Percentiles rank a stretch among this genome's conserved stretches.
Conservation (phyloP, 1,140 invertebrate species). For the Philopotamus ludificatus region DNA sequence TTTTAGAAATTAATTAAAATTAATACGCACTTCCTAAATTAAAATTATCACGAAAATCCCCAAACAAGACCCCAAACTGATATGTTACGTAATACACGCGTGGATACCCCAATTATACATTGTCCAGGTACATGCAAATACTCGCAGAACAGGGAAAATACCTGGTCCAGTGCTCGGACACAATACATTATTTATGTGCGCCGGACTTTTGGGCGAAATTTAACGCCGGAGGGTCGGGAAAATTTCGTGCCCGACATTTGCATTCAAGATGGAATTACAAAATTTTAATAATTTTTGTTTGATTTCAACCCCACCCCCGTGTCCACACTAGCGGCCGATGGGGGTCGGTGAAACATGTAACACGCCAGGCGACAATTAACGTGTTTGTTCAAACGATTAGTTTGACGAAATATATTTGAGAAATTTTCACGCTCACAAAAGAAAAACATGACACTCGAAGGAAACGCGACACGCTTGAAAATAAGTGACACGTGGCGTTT, state of each 20-base stretch:
- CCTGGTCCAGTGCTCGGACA: conserved; percentile 14
- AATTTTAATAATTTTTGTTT: background rate
- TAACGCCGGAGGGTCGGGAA: background rate
- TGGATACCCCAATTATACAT: conserved; percentile 7
- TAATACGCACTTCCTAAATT: no score
- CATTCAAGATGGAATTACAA: background rate
- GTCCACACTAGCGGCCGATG: conserved; percentile 8
- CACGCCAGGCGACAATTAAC: conserved; percentile 39
- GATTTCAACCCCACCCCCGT: background rate
- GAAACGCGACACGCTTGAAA: background rate
- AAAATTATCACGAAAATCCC: no score
- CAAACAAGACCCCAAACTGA: no score
- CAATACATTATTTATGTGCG: conserved; percentile 22
- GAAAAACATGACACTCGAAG: conserved; percentile 33
- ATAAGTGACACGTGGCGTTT: background rate
- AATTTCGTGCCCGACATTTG: background rate
- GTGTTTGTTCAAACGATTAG: conserved; percentile 39
- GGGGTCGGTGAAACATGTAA: background rate
- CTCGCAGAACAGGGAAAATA: background rate
- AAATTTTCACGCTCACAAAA: conserved; percentile 41
- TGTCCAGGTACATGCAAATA: conserved; percentile 15
- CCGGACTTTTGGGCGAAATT: conserved; percentile 10
- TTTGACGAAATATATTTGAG: conserved; percentile 33
- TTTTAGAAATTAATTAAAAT: no score
- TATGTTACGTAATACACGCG: background rate